Percentiles rank a stretch among this genome's conserved stretches.
phyloP scores from a whole-genome alignment of 2,888 invertebrate genomes.

The Morpho achilles region DNA sequence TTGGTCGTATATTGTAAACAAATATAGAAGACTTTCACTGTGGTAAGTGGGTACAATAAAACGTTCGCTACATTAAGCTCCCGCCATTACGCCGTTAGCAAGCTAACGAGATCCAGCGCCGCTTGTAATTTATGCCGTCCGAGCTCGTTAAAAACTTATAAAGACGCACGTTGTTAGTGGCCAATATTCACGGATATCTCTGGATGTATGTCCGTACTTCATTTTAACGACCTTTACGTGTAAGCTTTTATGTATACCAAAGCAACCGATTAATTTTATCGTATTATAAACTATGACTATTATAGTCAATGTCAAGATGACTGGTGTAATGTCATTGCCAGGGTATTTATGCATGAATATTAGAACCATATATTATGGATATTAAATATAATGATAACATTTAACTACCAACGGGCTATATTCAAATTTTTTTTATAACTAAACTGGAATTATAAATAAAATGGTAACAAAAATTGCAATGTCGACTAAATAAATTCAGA shows the following conservation, averaged over 20 bases:
- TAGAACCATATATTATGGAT: no score
- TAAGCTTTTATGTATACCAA: slow-evolving; percentile 26
- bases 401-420: no score
- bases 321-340: background rate
- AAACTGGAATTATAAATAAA: no score
- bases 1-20: slow-evolving; percentile 2
- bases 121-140: slow-evolving; percentile 78
- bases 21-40: slow-evolving; percentile 6
- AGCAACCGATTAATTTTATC: no score
- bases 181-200: slow-evolving; percentile 73
- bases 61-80: slow-evolving; percentile 13
- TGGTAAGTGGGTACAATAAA: slow-evolving; percentile 14
- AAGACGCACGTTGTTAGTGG: slow-evolving; percentile 79
- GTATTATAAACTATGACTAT: no score
- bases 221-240: slow-evolving; percentile 57
- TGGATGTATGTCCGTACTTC: slow-evolving; percentile 56
- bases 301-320: no score
- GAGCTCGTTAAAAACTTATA: slow-evolving; percentile 80
- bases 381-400: no score
- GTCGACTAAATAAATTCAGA: no score
- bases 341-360: no score
- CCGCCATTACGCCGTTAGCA: slow-evolving; percentile 16
- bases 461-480: no score
- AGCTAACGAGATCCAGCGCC: slow-evolving; percentile 40
- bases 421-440: no score